phyloP scores from a whole-genome alignment of 1,140 invertebrate genomes.

The Zaprionus nigranus region DNA sequence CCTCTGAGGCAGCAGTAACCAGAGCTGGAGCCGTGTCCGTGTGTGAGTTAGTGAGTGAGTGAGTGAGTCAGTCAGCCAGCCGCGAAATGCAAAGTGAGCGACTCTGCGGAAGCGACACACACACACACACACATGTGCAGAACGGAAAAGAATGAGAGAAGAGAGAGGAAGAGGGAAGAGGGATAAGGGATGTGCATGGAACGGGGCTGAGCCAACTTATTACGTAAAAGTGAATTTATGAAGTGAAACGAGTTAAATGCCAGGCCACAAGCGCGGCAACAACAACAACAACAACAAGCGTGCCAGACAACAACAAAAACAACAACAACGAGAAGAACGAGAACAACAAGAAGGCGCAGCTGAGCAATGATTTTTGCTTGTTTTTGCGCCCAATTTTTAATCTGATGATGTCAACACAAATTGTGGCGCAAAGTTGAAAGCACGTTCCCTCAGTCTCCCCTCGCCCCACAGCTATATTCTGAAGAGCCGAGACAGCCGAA shows the following conservation, averaged over 20 bases:
- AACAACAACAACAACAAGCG: constrained; percentile 17
- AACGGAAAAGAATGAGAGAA: constrained; percentile 31
- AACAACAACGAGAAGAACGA: constrained; percentile 33
- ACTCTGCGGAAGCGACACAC: constrained; percentile 49
- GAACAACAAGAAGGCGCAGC: constrained; percentile 33
- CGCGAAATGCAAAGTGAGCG: constrained; percentile 77
- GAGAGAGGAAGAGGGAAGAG: neutral
- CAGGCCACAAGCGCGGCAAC: constrained; percentile 58
- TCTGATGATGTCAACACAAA: constrained; percentile 83
- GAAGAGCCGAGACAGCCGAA: constrained; percentile 32
- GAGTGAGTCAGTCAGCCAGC: constrained; percentile 71
- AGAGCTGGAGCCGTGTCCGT: constrained; percentile 34
- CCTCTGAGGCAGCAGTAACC: neutral
- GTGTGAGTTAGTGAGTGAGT: constrained; percentile 57
- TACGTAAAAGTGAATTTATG: constrained; percentile 82
- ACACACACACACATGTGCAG: constrained; percentile 57
- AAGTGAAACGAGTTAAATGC: constrained; percentile 83
- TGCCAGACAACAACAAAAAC: constrained; percentile 31
- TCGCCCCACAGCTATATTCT: constrained; percentile 3
- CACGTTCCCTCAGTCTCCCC: neutral
- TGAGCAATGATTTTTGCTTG: constrained; percentile 76
- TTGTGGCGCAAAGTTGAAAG: constrained; percentile 66
- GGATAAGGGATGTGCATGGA: neutral
- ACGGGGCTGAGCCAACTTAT: constrained; percentile 65
- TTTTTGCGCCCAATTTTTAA: constrained; percentile 77